phyloP scores from a whole-genome alignment of 2,113 vertebrate species.

The Oreochromis aureus region DNA sequence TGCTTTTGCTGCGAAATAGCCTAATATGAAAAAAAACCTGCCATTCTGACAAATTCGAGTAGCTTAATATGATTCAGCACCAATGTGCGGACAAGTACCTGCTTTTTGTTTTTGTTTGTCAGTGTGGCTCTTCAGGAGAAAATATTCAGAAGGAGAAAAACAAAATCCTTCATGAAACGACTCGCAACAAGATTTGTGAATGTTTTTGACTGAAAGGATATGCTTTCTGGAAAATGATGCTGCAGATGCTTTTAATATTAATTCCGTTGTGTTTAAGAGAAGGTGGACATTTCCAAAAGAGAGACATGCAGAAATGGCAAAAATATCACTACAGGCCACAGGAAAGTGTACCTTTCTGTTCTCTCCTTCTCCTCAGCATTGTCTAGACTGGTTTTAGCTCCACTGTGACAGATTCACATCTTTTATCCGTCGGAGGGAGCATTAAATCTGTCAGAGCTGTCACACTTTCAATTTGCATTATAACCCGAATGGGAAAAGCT shows the following conservation, averaged over 20 bases:
- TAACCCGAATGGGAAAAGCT: not conserved
- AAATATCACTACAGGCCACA: not conserved
- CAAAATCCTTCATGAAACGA: not conserved
- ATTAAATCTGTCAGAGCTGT: not conserved
- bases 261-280: not conserved
- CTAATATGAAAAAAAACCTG: not conserved
- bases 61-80: not conserved
- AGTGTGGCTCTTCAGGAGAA: accelerated
- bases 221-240: not conserved
- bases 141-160: not conserved
- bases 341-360: not conserved
- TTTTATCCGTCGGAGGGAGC: not conserved
- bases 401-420: not conserved
- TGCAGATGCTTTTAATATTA: not conserved
- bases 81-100: not conserved
- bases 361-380: not conserved
- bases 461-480: not conserved
- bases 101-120: not conserved
- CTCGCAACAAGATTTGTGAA: not conserved
- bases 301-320: not conserved
- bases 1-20: not conserved
- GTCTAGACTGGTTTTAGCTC: not conserved
- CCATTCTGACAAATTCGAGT: not conserved
- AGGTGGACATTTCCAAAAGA: not conserved
- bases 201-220: not conserved